Evolutionary conservation across 2,797 vertebrate species (phyloP).

Genomic region (Eurystomus glaucurus): DNA sequence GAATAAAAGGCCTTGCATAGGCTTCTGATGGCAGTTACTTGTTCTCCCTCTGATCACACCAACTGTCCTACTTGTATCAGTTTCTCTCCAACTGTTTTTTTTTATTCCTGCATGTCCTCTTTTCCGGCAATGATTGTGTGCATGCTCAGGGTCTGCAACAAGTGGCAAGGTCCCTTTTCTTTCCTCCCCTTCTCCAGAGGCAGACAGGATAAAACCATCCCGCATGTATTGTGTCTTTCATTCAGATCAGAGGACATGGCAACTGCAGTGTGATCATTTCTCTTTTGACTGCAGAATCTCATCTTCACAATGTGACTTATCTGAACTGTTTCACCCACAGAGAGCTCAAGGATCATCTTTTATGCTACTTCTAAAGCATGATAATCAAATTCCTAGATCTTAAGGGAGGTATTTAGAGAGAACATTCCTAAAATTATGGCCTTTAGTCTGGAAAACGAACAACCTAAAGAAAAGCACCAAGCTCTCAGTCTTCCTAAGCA

Average conservation of each 20-base stretch:
- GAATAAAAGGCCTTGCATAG: constrained; percentile 1
- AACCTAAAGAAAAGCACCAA: neutral
- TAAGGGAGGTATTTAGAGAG: constrained; percentile 32
- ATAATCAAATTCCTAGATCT: constrained; percentile 10
- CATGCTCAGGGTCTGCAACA: neutral
- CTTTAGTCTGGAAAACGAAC: neutral
- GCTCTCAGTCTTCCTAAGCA: neutral
- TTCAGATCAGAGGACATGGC: constrained; percentile 9
- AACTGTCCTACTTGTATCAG: neutral
- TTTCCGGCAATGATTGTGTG: neutral
- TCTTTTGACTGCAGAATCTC: neutral
- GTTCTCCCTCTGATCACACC: constrained; percentile 43
- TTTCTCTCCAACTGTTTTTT: neutral
- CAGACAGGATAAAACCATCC: constrained; percentile 5
- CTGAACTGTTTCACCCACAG: constrained; percentile 22
- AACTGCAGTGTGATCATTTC: constrained; percentile 20
- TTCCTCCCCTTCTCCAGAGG: neutral
- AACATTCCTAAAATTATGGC: neutral
- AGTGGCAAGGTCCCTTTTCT: constrained; percentile 36
- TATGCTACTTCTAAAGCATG: neutral
- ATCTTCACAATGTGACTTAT: constrained; percentile 26
- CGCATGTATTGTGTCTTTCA: neutral
- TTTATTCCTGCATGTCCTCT: neutral
- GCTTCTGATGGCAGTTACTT: neutral
- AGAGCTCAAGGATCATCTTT: constrained; percentile 28